phyloP scores from a whole-genome alignment of 2,797 vertebrate species.

The Decapterus maruadsi region DNA sequence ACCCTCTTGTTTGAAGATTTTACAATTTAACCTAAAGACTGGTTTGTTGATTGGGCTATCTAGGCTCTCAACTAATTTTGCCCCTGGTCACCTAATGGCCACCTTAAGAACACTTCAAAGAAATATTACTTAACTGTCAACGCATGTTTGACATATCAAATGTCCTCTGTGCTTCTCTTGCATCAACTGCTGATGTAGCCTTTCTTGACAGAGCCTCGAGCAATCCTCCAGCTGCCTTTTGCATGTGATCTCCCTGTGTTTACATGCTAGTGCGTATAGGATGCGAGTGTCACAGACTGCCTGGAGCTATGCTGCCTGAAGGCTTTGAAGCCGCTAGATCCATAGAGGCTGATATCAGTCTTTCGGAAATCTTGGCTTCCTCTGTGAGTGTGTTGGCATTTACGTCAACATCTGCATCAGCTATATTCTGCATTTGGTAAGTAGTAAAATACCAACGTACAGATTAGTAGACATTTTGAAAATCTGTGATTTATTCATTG shows the following conservation, averaged over 20 bases:
- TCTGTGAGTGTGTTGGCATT: constrained; percentile 19
- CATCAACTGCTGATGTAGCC: constrained; percentile 27
- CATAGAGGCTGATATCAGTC: constrained; percentile 59
- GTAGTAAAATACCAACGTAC: not conserved
- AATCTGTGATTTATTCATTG: not conserved
- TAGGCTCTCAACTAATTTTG: not conserved
- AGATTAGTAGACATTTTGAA: not conserved
- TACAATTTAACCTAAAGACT: not conserved
- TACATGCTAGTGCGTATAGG: constrained; percentile 58
- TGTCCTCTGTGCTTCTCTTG: constrained; percentile 24
- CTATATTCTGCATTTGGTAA: not conserved
- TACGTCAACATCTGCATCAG: not conserved
- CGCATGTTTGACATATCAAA: constrained; percentile 31
- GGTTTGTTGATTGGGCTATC: too few species aligned
- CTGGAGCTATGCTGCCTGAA: constrained; percentile 62
- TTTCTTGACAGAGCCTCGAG: constrained; percentile 64
- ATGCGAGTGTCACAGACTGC: constrained; percentile 59
- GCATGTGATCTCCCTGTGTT: constrained; percentile 52
- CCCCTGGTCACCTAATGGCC: not conserved
- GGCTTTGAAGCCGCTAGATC: constrained; percentile 66
- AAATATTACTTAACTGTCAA: constrained; percentile 27
- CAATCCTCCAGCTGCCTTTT: constrained; percentile 61
- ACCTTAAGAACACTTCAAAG: constrained; percentile 23
- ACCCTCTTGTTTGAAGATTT: not conserved
- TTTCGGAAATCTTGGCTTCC: constrained; percentile 53